Conservation (phyloP, 1,140 invertebrate species). For the Carposina sasakii region DNA sequence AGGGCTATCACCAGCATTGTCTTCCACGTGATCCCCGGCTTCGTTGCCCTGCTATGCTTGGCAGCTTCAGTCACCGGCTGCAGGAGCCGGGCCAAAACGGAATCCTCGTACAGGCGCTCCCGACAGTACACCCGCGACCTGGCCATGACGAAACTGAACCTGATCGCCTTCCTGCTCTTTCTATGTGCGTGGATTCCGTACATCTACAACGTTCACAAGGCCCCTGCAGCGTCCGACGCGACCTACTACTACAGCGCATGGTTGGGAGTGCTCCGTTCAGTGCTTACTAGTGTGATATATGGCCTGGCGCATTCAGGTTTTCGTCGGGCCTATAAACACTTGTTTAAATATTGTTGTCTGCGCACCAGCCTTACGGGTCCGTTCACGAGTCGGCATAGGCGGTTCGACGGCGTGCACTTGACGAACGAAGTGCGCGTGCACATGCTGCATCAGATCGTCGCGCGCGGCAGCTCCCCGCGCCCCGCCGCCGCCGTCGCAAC, state of each 20-base stretch:
- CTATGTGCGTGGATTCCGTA: constrained; percentile 81
- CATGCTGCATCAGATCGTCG: constrained; percentile 75
- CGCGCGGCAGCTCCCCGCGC: constrained; percentile 18
- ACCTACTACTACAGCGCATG: constrained; percentile 79
- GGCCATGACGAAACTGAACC: constrained; percentile 77
- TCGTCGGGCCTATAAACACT: constrained; percentile 82
- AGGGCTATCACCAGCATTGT: constrained; percentile 72
- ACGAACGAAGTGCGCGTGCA: constrained; percentile 82
- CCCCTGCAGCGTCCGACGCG: constrained; percentile 66
- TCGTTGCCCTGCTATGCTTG: constrained; percentile 72
- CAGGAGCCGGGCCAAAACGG: constrained; percentile 54
- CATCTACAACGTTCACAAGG: constrained; percentile 71
- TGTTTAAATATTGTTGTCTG: constrained; percentile 89
- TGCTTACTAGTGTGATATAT: constrained; percentile 80
- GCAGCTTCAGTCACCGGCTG: constrained; percentile 55
- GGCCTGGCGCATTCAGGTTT: constrained; percentile 79
- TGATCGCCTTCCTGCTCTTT: constrained; percentile 77
- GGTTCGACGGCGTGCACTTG: constrained; percentile 67
- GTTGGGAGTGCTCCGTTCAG: constrained; percentile 80
- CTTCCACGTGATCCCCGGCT: constrained; percentile 72
- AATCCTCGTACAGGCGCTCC: constrained; percentile 76
- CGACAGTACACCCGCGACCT: constrained; percentile 78
- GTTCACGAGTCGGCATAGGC: constrained; percentile 64
- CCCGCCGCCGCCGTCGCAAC: constrained; percentile 17
- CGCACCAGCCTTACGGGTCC: constrained; percentile 84